phyloP scores from a whole-genome alignment of 2,797 vertebrate genomes.

The Gymnoscopelus braueri region DNA sequence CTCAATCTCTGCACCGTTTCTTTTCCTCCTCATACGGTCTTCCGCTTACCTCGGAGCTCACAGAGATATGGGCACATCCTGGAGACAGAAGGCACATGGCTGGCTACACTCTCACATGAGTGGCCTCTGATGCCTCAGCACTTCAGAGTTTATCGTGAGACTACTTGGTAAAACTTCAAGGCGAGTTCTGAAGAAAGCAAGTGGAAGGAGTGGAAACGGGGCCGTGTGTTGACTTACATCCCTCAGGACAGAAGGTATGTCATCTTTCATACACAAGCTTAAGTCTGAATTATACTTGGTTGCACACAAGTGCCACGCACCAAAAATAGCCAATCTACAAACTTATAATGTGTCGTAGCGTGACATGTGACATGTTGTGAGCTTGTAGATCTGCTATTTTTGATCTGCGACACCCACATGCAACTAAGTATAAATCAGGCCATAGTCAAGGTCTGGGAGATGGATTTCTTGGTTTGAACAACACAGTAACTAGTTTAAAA shows the following conservation, averaged over 20 bases:
- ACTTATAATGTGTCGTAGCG: too few relatives aligned
- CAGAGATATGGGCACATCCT: conserved; percentile 38
- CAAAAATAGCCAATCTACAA: too few relatives aligned
- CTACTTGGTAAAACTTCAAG: neutral
- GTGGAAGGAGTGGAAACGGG: neutral
- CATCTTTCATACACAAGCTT: neutral
- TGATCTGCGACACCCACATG: too few relatives aligned
- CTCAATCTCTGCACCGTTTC: conserved; percentile 3
- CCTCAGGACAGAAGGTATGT: conserved; percentile 46
- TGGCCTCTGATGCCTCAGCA: neutral
- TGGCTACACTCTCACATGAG: conserved; percentile 6
- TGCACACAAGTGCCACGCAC: too few relatives aligned
- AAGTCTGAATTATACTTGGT: too few relatives aligned
- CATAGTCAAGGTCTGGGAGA: neutral
- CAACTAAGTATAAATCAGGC: too few relatives aligned
- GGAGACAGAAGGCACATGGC: conserved; percentile 24
- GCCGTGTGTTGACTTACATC: conserved; percentile 1
- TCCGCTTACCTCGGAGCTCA: conserved; percentile 12
- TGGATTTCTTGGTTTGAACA: neutral
- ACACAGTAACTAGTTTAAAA: neutral
- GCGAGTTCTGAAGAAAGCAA: neutral
- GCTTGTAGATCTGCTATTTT: too few relatives aligned
- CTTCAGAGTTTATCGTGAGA: too few relatives aligned
- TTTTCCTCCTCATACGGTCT: conserved; percentile 16
- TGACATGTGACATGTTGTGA: too few relatives aligned